A percentile compares a stretch with the other conserved stretches of the same genome.
These are phyloP conservation scores for Morone chrysops DNA, from an alignment of 2,113 vertebrate genomes.

Conservation along the genomic window DNA sequence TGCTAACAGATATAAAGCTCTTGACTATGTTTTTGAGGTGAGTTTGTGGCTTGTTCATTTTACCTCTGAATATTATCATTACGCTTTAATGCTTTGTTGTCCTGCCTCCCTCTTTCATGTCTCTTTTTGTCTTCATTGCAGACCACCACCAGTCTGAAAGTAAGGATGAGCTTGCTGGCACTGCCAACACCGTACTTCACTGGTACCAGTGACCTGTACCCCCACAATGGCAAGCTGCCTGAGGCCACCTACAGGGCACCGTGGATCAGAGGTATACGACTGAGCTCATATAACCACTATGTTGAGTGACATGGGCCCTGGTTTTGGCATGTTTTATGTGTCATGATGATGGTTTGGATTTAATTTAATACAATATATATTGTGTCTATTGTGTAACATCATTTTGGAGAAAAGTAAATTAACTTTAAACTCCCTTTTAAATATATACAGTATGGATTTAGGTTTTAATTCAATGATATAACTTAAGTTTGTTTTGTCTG, in stretches of 20 bases:
- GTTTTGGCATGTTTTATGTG: not conserved
- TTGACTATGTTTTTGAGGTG: constrained; percentile 84
- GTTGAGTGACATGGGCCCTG: not conserved
- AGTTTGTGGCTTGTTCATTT: not conserved
- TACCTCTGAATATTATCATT: not conserved
- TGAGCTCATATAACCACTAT: not conserved
- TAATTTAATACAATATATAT: not conserved
- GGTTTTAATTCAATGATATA: no score
- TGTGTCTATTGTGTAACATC: not conserved
- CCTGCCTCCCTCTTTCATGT: not conserved
- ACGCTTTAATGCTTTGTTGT: not conserved
- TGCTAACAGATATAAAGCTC: constrained; percentile 70
- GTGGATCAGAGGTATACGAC: constrained; percentile 78
- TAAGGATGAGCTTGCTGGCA: constrained; percentile 68
- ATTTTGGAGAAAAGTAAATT: not conserved
- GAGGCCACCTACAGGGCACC: constrained; percentile 77
- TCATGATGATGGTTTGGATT: not conserved
- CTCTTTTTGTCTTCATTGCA: constrained; percentile 36
- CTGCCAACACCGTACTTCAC: constrained; percentile 76
- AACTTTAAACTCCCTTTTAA: not conserved
- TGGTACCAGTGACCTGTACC: constrained; percentile 55
- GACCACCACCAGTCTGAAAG: constrained; percentile 66
- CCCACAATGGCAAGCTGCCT: constrained; percentile 66
- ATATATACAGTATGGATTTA: no score
- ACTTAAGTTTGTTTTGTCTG: no score